These are phyloP conservation scores for Myoxocephalus aenaeus DNA, from an alignment of 2,797 vertebrate species.

Conservation along the genomic window DNA sequence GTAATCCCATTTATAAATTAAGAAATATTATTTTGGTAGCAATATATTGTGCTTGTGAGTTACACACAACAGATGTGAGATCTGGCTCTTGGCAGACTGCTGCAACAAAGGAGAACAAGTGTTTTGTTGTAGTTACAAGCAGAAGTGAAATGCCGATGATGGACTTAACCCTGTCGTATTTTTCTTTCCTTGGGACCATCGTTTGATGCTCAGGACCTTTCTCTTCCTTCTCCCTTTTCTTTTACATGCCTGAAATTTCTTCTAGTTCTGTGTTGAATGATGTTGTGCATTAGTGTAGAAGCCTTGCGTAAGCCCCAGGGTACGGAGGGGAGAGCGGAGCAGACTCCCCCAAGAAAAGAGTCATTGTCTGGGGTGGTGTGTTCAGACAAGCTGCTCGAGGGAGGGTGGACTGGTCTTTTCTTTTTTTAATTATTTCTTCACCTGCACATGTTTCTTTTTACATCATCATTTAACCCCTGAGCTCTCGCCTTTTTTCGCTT, in stretches of 20 bases:
- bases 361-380: constrained; percentile 58
- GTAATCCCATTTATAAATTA: constrained; percentile 71
- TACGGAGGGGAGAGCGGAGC: constrained; percentile 51
- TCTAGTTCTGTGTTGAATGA: constrained; percentile 64
- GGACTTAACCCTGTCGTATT: constrained; percentile 33
- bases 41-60: constrained; percentile 57
- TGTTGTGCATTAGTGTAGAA: constrained; percentile 73
- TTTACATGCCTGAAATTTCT: constrained; percentile 49
- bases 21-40: constrained; percentile 51
- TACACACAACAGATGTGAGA: constrained; percentile 69
- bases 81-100: constrained; percentile 39
- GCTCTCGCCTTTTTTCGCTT: constrained; percentile 17
- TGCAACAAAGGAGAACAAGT: constrained; percentile 45
- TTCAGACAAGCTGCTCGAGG: constrained; percentile 66
- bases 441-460: constrained; percentile 38
- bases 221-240: constrained; percentile 13
- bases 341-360: constrained; percentile 64
- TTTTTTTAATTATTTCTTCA: constrained; percentile 2
- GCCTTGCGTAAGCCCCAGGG: constrained; percentile 65
- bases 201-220: not conserved
- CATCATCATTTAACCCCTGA: constrained; percentile 48
- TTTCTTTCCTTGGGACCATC: constrained; percentile 9
- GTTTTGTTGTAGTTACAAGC: constrained; percentile 53
- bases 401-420: constrained; percentile 37
- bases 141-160: constrained; percentile 41